phyloP scores from a whole-genome alignment of 1,140 invertebrate species.

The Galleria mellonella region DNA sequence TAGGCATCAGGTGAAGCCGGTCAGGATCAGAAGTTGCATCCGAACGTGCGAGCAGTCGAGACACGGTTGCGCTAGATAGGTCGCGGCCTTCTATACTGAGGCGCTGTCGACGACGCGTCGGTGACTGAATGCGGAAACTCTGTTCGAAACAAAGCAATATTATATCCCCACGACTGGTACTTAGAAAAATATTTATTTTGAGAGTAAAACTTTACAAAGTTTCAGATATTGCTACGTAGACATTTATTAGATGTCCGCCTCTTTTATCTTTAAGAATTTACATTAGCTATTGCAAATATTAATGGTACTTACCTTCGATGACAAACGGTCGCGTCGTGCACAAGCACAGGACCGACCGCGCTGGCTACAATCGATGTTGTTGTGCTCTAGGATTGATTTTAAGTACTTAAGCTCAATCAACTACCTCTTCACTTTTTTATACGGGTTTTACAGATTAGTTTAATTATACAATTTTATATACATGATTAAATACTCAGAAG shows the following conservation, averaged over 20 bases:
- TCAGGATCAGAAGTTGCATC: conserved; percentile 35
- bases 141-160: conserved; percentile 54
- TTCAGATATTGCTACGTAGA: conserved; percentile 64
- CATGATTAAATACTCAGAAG: conserved; percentile 72
- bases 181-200: conserved; percentile 72
- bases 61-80: conserved; percentile 40
- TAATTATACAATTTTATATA: conserved; percentile 73
- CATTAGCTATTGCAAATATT: conserved; percentile 30
- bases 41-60: conserved; percentile 41
- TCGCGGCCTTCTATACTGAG: conserved; percentile 13
- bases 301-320: conserved; percentile 34
- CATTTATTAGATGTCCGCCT: conserved; percentile 58
- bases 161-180: conserved; percentile 61
- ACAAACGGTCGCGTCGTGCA: conserved; percentile 15
- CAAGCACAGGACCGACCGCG: conserved; percentile 20
- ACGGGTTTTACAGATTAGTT: conserved; percentile 73
- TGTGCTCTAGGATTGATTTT: conserved; percentile 63
- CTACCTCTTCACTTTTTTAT: conserved; percentile 73
- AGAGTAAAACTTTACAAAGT: conserved; percentile 64
- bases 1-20: conserved; percentile 26
- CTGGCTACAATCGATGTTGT: conserved; percentile 35
- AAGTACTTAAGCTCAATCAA: conserved; percentile 70
- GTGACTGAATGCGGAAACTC: conserved; percentile 62
- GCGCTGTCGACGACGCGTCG: conserved; percentile 47
- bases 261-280: conserved; percentile 51